A percentile compares a stretch with the other conserved stretches of the same genome.
phyloP scores from a whole-genome alignment of 1,140 invertebrate genomes.

The Hycleus phaleratus region DNA sequence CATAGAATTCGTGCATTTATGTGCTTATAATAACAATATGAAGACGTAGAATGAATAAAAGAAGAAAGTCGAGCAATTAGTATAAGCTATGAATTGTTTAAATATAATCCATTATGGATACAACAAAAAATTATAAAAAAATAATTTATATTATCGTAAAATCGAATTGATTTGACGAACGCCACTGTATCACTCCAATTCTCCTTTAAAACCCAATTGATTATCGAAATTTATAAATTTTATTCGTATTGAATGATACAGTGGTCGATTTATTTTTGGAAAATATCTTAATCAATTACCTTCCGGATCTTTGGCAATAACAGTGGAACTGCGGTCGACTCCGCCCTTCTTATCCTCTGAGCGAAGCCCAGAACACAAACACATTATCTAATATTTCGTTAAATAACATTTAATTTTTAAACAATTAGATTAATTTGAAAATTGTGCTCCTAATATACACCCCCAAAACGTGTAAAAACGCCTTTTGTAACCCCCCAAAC shows the following conservation, averaged over 20 bases:
- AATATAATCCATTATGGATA: too few relatives aligned
- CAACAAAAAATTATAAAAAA: background rate
- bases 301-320: conserved; percentile 89
- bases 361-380: conserved; percentile 42
- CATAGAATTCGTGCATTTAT: too few relatives aligned
- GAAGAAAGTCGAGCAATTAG: conserved; percentile 27
- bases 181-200: background rate
- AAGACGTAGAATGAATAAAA: too few relatives aligned
- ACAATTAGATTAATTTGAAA: too few relatives aligned
- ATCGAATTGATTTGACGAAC: background rate
- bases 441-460: too few relatives aligned
- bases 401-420: conserved; percentile 2
- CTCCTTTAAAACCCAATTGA: too few relatives aligned
- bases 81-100: conserved; percentile 20
- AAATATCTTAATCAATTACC: conserved; percentile 49
- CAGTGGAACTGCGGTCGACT: conserved; percentile 86
- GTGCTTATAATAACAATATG: too few relatives aligned
- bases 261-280: conserved; percentile 8
- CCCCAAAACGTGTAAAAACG: too few relatives aligned
- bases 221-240: conserved; percentile 1
- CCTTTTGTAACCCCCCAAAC: background rate
- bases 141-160: background rate
- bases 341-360: conserved; percentile 82
- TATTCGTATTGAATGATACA: conserved; percentile 13
- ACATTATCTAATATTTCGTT: conserved; percentile 30